A percentile compares a stretch with the other conserved stretches of the same genome.
Evolutionary conservation across 2,113 vertebrate genomes (phyloP).

Genomic region (Fregetta grallaria): DNA sequence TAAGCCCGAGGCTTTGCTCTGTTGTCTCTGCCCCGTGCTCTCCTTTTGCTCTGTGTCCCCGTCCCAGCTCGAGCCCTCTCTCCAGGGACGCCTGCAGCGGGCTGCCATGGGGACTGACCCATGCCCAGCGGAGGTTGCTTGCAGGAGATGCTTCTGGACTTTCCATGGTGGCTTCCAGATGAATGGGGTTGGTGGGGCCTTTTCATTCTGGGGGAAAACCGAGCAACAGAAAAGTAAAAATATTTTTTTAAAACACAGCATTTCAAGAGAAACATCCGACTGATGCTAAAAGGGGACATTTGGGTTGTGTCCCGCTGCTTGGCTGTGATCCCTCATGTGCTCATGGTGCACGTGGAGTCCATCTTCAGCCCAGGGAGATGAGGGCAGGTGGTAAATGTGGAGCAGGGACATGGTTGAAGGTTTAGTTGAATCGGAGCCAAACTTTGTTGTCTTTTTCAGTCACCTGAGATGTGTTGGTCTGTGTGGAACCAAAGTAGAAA

Average conservation of each 20-base stretch:
- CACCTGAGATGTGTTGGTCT: background rate
- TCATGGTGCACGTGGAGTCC: background rate
- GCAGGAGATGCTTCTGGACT: background rate
- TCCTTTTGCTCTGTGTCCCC: background rate
- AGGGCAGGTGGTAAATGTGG: background rate
- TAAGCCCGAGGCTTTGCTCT: background rate
- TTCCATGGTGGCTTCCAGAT: background rate
- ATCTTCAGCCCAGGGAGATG: background rate
- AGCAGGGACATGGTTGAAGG: background rate
- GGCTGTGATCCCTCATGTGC: fast-evolving
- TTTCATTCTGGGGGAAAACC: background rate
- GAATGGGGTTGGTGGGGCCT: background rate
- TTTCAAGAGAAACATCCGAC: background rate
- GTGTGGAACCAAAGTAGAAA: background rate
- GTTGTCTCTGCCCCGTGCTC: background rate
- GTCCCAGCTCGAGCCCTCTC: background rate
- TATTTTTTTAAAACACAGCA: too few relatives aligned
- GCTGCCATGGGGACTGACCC: background rate
- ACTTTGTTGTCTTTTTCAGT: background rate
- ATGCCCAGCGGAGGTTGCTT: fast-evolving
- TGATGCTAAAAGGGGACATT: background rate
- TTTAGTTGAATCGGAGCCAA: background rate
- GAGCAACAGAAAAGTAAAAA: background rate
- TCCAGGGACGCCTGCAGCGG: background rate
- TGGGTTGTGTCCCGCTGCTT: background rate